Evolutionary conservation across 2,113 vertebrate genomes (phyloP).

Genomic region (Coptodon bakossiorum): DNA sequence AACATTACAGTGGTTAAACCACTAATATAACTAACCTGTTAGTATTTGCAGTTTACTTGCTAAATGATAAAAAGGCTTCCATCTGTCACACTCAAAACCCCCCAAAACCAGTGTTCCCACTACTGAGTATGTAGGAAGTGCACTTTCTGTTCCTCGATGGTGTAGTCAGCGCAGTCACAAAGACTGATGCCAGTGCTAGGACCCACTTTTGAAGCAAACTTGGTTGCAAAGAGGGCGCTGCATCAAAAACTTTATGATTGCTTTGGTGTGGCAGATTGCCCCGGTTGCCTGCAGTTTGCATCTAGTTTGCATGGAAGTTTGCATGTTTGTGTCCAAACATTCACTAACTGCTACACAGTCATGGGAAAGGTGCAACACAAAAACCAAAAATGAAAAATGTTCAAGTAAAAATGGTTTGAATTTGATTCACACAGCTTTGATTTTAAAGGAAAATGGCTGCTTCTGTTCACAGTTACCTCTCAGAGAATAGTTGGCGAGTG

Average conservation of each 20-base stretch:
- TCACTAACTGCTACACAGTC: neutral
- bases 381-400: neutral
- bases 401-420: neutral
- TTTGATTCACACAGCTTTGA: neutral
- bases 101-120: neutral
- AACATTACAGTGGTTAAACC: neutral
- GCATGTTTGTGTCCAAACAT: neutral
- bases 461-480: neutral
- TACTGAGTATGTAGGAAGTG: neutral
- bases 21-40: neutral
- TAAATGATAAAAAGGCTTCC: neutral
- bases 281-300: neutral
- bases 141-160: neutral
- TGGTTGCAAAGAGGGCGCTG: neutral
- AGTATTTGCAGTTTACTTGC: neutral
- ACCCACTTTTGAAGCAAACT: neutral
- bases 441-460: neutral
- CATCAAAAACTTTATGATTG: neutral
- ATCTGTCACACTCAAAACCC: neutral
- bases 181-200: neutral
- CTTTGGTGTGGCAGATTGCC: fast-evolving
- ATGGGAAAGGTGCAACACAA: neutral
- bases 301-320: neutral
- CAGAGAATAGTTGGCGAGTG: neutral
- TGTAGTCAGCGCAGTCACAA: neutral